Base-by-base conservation (phyloP, 1,140 invertebrate genomes). In the Phymastichus coffea region DNA sequence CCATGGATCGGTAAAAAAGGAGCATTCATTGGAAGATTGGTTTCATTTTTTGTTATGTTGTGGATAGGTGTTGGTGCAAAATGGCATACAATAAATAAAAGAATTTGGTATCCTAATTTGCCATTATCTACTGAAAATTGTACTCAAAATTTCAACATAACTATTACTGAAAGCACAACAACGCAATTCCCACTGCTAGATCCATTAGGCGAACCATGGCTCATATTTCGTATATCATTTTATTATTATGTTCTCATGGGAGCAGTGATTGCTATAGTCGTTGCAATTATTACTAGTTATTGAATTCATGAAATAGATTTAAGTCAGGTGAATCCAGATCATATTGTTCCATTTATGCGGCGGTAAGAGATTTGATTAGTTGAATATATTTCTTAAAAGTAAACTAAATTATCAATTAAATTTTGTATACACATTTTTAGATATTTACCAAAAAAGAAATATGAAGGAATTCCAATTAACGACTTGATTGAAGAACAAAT, bases 311-410 rank as follows among this genome's bases (percentile, higher is more conserved):
- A 64, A 14, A 44, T 66, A 25, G 63, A 72, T 60, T 48, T 71
- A 8, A 65, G 15, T 6, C 44, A 63, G 4, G 52, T 70, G 2
- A 26, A 72, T 64, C 64, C 65, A 0, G 64, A 70, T 55, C 72
- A 70, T 25, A 69, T 71, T 41, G 52, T 70, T 15, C 67, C 70
- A 2, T 28, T 66, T 8, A 66, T 73, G 25, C 65, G 55, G 26
- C 68, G 64, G 65, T 72, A 40, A 40, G 15, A 8, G 4, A 33
- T 33, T 33, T 33, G 28, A 7, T 77, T 83, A 19, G 69, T 90
- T n/a, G 82, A 83, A 7, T 82, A 86, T n/a, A n/a, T n/a, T n/a
- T n/a, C 37, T 67, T 87, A 26, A 66, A 89, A 9, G 82, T 86
- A n/a, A n/a, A n/a, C n/a, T n/a, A n/a, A n/a, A n/a, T 10, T 83